Evolutionary conservation across 2,888 invertebrate species (phyloP).

Genomic region (Slavum lentiscoides): DNA sequence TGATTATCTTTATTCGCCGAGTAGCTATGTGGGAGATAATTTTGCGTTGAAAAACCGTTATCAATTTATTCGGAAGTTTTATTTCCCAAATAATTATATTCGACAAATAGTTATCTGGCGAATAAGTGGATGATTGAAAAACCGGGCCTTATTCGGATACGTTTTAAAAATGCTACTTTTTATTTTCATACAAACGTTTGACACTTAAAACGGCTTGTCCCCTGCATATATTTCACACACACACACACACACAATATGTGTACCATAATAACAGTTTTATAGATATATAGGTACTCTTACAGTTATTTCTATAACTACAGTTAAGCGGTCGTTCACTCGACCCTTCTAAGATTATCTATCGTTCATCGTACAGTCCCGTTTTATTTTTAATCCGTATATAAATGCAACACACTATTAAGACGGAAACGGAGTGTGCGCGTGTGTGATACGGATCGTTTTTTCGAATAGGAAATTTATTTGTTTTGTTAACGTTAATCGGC

Average conservation of each 20-base stretch:
- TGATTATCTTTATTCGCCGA: too few relatives aligned
- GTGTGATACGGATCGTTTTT: not conserved
- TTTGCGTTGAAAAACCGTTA: too few relatives aligned
- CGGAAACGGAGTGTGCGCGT: not conserved
- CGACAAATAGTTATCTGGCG: too few relatives aligned
- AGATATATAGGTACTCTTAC: too few relatives aligned
- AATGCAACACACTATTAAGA: not conserved
- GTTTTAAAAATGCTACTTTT: too few relatives aligned
- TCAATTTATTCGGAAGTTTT: too few relatives aligned
- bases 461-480: too few relatives aligned
- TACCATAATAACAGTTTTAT: not conserved
- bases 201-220: not conserved
- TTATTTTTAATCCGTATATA: conserved; percentile 9
- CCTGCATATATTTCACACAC: not conserved
- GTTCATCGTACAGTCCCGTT: not conserved
- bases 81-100: too few relatives aligned
- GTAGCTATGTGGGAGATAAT: too few relatives aligned
- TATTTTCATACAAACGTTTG: not conserved
- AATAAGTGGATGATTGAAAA: too few relatives aligned
- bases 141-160: too few relatives aligned
- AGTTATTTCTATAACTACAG: conserved; percentile 24
- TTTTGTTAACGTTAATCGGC: not conserved
- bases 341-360: conserved; percentile 24
- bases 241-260: too few relatives aligned
- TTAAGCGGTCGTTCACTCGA: conserved; percentile 30